Evolutionary conservation across 2,797 vertebrate genomes (phyloP).

Genomic region (Scolopax rusticola): DNA sequence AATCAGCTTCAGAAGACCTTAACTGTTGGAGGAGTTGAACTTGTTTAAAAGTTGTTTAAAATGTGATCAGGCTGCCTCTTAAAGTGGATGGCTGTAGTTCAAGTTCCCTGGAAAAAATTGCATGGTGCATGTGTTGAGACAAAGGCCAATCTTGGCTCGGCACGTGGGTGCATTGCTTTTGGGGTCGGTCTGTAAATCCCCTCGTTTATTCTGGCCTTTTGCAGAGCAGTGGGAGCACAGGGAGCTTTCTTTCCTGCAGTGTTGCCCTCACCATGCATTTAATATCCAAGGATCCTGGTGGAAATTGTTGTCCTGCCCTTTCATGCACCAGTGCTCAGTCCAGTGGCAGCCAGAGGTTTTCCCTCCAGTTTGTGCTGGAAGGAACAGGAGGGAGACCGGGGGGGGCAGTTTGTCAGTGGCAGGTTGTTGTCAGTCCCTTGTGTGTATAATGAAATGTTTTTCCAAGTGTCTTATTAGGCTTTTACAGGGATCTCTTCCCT

Average conservation of each 20-base stretch:
- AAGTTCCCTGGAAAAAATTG: neutral
- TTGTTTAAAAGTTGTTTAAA: neutral
- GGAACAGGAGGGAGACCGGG: neutral
- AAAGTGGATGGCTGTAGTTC: neutral
- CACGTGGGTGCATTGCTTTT: neutral
- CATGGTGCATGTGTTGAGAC: accelerated
- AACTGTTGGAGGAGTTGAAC: neutral
- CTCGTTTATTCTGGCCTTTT: neutral
- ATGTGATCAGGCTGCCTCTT: neutral
- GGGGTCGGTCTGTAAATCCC: neutral
- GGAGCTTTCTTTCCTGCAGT: neutral
- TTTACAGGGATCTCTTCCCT: neutral
- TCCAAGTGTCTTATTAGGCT: neutral
- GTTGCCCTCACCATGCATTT: accelerated
- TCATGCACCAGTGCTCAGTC: accelerated
- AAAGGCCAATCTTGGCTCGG: neutral
- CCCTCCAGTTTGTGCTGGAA: neutral
- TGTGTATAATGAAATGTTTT: neutral
- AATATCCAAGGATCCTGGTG: accelerated
- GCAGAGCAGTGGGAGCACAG: neutral
- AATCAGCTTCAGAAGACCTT: neutral
- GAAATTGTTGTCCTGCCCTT: accelerated
- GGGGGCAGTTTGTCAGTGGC: neutral
- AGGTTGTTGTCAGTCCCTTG: neutral
- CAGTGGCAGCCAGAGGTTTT: neutral